Evolutionary conservation across 2,113 vertebrate genomes (phyloP), one percentile per base, ranked within the genome.

Genomic region (Climacteris rufus): DNA sequence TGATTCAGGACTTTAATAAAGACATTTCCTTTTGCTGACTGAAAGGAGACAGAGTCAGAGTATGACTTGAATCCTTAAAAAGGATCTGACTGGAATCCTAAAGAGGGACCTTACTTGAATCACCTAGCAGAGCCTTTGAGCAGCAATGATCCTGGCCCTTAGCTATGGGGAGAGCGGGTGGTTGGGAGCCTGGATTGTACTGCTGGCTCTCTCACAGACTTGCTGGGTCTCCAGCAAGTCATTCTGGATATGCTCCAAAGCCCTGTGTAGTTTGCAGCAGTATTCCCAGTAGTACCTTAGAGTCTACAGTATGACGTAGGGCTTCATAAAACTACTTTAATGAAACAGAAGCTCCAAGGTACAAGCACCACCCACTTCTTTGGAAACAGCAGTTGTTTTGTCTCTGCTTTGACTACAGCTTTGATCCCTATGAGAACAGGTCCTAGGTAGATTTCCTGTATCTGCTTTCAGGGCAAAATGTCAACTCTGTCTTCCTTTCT

Each of bases 11-110:
- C 83, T 93, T 94, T 57, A 94, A 27, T 92, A 81, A 89, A 92
- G 89, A 94, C 65, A 30, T 94, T 93, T 94, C 72, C 93, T 90
- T 90, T 94, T 85, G 70, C 83, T 96, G 84, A 85, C 93, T 83
- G 94, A 74, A 92, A 90, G 85, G 59, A 92, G 92, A 72, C 15
- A 1, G 49, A 87, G 59, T 44, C 76, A 84, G 72, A 72, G 19
- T 66, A 63, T 92, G 96, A 89, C 81, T 77, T 88, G 93, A 95
- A 88, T 93, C 47, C 78, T 90, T 90, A 91, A 95, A 80, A 81
- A 87, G 90, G 24, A 39, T 54, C 80, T 95, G 89, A 93, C 94
- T 61, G 50, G 85, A 89, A 80, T 97, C 59, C 70, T 80, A 54
- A 90, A 54, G 74, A 80, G 40, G 28, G 22, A 52, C 22, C 31